Evolutionary conservation across 2,113 vertebrate genomes (phyloP), one percentile per base, ranked within the genome.

Genomic region (Gobius niger): DNA sequence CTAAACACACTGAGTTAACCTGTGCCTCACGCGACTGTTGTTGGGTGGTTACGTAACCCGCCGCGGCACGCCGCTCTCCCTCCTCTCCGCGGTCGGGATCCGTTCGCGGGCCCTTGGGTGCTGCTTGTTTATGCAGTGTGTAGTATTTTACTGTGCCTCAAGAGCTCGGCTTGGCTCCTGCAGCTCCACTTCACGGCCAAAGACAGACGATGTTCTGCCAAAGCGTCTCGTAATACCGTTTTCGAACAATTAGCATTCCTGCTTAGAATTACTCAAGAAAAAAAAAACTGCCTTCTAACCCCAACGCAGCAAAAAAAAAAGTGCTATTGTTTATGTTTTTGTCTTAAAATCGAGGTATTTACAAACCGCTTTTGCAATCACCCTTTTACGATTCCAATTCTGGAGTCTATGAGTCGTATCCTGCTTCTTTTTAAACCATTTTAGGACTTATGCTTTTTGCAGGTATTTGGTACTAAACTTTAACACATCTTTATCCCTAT

Each of bases 231-330:
- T 78, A 87, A 85, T 85, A 82, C 87, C 83, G 87, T 81, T 60
- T 84, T 87, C 84, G 84, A 78, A 89, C 86, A 85, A 82, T 82
- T 88, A 76, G 70, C 78, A 85, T 88, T 89, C 85, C 78, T 86
- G 34, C 73, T 81, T 44, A 78, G 16, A 85, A 81, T 89, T 76
- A 76, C 80, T 81, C 82, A 83, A 88, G 86, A 11, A 69, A 70
- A 52, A 59, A 6, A 14, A 64, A 63, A 12, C 67, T 7, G 19
- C 68, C 69, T 75, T 81, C 77, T 41, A 73, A 57, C 80, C 76
- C 62, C 16, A 71, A 68, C 70, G 76, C 80, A 77, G 65, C 66
- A 86, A 81, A 87, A 85, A 88, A 81, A 85, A 86, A 69, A 68
- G 16, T 71, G 16, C 76, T 60, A 80, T 85, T 89, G 86, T 89